Conservation (phyloP, 53 echinoderm and acorn worm species). For the Echinometra lucunter region DNA sequence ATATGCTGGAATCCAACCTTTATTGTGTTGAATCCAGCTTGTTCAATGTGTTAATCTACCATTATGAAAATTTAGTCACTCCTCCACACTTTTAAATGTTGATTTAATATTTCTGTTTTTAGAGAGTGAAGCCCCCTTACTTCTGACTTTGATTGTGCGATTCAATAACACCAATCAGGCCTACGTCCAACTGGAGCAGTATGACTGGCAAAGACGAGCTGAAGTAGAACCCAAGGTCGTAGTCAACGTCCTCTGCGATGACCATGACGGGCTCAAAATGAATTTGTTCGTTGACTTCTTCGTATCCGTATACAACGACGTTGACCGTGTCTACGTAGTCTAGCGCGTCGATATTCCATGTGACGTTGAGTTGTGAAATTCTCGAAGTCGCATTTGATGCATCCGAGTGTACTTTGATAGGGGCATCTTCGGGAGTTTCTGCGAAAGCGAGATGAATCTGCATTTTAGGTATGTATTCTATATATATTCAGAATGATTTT, state of each 20-base stretch:
- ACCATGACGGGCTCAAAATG: background rate
- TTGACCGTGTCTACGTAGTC: background rate
- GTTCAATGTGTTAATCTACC: too few relatives aligned
- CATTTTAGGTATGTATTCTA: background rate
- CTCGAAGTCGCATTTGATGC: background rate
- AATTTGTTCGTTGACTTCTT: background rate
- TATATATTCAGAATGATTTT: too few relatives aligned
- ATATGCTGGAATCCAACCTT: too few relatives aligned
- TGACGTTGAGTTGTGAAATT: background rate
- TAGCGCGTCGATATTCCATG: background rate
- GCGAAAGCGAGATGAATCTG: background rate
- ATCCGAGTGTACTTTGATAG: background rate
- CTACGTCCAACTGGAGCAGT: background rate
- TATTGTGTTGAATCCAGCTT: too few relatives aligned
- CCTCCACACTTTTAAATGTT: too few relatives aligned
- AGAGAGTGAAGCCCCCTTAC: background rate
- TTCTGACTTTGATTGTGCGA: background rate
- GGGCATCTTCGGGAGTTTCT: background rate
- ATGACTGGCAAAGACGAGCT: background rate
- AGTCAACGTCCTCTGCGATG: background rate
- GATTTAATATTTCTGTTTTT: too few relatives aligned
- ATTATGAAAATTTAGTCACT: too few relatives aligned
- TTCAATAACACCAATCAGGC: background rate
- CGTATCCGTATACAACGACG: background rate
- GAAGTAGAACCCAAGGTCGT: background rate